These are phyloP conservation scores for Polia nebulosa DNA, from an alignment of 2,888 invertebrate species.

Conservation along the genomic window DNA sequence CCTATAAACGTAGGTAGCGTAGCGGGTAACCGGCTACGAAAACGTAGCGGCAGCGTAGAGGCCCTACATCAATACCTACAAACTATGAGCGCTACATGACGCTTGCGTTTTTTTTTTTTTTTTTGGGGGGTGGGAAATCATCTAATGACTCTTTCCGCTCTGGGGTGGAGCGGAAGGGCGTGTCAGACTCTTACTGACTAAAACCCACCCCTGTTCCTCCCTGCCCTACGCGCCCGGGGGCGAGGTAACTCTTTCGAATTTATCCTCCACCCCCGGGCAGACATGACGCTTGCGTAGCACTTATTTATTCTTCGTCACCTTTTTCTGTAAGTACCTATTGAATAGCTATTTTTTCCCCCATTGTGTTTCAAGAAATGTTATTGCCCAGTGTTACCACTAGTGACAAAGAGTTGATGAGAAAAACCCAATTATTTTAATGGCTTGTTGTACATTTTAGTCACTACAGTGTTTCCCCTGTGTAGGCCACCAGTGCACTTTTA, in stretches of 20 bases:
- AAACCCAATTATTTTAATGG: conserved; percentile 9
- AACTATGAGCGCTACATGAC: conserved; percentile 8
- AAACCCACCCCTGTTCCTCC: no score
- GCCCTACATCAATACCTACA: conserved; percentile 5
- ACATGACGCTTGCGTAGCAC: conserved; percentile 17
- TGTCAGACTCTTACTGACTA: no score
- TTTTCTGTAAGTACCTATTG: not conserved
- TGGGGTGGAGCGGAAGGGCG: no score
- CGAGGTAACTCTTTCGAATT: no score
- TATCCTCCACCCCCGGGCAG: no score
- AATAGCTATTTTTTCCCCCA: not conserved
- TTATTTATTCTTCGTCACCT: conserved; percentile 3
- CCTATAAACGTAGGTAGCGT: not conserved
- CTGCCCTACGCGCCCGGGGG: no score
- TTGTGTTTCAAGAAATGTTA: conserved; percentile 7
- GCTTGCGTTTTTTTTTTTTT: no score
- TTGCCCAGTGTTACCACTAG: not conserved
- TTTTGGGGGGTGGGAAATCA: no score
- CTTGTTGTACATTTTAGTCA: not conserved
- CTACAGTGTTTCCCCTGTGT: not conserved
- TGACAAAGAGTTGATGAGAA: no score
- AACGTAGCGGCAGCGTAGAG: conserved; percentile 7
- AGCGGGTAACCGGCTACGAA: not conserved
- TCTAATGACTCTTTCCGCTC: no score
- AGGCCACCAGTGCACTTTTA: not conserved